Evolutionary conservation across 2,797 vertebrate species (phyloP).

Genomic region (Morelia viridis): DNA sequence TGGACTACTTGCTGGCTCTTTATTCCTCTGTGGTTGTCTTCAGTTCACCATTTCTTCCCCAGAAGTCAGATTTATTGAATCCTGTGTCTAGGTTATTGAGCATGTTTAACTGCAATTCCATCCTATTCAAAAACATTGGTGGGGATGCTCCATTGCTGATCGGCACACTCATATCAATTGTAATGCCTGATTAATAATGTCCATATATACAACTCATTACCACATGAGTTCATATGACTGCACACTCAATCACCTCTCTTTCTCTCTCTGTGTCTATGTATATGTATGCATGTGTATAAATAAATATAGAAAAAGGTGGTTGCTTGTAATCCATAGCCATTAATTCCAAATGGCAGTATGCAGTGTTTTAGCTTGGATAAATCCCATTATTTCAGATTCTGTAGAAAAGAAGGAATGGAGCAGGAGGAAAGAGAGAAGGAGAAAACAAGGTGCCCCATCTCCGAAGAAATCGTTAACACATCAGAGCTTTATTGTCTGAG

Average conservation of each 20-base stretch:
- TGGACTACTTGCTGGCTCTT: too few relatives aligned
- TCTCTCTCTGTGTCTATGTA: background rate
- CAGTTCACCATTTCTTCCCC: too few relatives aligned
- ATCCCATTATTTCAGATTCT: accelerated
- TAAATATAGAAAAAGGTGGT: background rate
- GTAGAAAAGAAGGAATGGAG: background rate
- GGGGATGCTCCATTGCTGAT: background rate
- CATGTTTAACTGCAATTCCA: background rate
- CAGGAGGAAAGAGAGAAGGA: background rate
- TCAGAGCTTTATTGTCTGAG: slow-evolving; percentile 44
- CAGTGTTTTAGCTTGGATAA: background rate
- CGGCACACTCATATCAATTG: too few relatives aligned
- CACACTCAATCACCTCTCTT: background rate
- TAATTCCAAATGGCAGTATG: accelerated
- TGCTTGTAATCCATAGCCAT: background rate
- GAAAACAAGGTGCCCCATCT: slow-evolving; percentile 25
- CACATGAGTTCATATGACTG: background rate
- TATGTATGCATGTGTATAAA: too few relatives aligned
- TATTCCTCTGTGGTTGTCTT: too few relatives aligned
- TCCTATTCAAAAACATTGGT: background rate
- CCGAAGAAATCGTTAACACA: slow-evolving; percentile 36
- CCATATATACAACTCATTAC: background rate
- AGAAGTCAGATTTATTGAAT: too few relatives aligned
- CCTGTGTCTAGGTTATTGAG: too few relatives aligned
- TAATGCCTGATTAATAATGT: background rate